A percentile compares a stretch with the other conserved stretches of the same genome.
Evolutionary conservation across 2,797 vertebrate species (phyloP).

Genomic region (Aphelocoma californica): DNA sequence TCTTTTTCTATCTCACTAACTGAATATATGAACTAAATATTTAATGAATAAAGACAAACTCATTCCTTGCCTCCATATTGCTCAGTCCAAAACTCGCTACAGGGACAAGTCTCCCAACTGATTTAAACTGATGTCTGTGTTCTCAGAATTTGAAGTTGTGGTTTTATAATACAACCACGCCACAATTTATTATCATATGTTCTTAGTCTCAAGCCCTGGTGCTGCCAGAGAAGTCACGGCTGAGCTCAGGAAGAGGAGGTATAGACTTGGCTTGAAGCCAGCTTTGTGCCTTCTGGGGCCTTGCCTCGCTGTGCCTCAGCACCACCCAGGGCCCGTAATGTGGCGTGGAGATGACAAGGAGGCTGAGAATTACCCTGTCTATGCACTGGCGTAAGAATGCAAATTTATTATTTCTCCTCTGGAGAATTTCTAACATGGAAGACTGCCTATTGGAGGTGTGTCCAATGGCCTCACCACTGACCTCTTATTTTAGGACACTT

Average conservation of each 20-base stretch:
- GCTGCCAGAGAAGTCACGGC: background rate
- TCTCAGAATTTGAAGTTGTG: background rate
- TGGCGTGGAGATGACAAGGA: background rate
- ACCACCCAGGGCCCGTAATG: background rate
- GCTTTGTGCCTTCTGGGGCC: background rate
- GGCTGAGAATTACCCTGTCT: background rate
- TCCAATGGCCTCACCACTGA: background rate
- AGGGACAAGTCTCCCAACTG: background rate
- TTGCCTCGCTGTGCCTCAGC: fast-evolving
- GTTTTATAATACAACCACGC: background rate
- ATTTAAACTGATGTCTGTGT: background rate
- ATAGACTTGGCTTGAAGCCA: background rate
- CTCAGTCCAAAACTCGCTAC: background rate
- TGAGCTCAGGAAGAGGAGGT: background rate
- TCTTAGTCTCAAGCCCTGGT: background rate
- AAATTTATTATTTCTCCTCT: background rate
- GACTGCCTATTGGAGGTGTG: background rate
- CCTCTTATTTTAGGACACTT: background rate
- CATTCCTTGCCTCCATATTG: background rate
- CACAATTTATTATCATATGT: background rate
- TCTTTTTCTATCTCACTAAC: background rate
- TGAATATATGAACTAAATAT: background rate
- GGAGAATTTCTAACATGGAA: background rate
- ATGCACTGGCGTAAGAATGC: background rate
- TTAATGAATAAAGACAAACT: background rate